Percentiles rank a stretch among this genome's conserved stretches.
Conservation (phyloP, 2,113 vertebrate genomes). For the Cephalophus harveyi region DNA sequence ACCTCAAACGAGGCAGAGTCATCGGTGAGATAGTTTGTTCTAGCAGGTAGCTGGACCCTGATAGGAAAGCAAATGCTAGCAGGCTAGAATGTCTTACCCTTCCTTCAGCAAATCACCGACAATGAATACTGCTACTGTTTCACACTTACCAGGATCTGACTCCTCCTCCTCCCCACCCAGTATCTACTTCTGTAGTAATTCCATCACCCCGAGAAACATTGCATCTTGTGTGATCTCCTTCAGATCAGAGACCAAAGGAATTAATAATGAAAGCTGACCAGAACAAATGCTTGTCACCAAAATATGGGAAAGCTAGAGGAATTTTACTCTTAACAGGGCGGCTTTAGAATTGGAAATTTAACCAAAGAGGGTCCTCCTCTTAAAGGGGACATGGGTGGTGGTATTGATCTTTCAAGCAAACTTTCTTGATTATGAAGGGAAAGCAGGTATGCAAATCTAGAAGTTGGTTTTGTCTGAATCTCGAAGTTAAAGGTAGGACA, state of each 20-base stretch:
- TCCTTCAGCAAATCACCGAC: background rate
- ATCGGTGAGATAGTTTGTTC: background rate
- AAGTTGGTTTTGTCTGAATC: background rate
- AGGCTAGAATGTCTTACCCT: background rate
- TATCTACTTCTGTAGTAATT: background rate
- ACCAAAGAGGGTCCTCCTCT: background rate
- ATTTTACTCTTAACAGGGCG: background rate
- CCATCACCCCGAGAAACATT: background rate
- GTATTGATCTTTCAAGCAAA: background rate
- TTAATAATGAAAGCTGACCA: background rate
- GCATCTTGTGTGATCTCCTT: background rate
- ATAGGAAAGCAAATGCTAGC: background rate
- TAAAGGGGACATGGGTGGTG: background rate
- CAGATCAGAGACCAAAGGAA: background rate
- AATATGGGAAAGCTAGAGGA: background rate
- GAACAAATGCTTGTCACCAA: constrained; percentile 22
- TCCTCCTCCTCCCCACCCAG: background rate
- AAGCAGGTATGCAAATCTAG: background rate
- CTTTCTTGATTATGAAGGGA: background rate
- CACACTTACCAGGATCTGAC: background rate
- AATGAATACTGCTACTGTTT: background rate
- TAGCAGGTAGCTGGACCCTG: background rate
- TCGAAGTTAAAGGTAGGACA: background rate
- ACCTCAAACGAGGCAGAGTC: background rate
- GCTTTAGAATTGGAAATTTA: constrained; percentile 5